Base-by-base conservation (phyloP, 2,113 vertebrate genomes). In the Cyprichromis sp. region DNA sequence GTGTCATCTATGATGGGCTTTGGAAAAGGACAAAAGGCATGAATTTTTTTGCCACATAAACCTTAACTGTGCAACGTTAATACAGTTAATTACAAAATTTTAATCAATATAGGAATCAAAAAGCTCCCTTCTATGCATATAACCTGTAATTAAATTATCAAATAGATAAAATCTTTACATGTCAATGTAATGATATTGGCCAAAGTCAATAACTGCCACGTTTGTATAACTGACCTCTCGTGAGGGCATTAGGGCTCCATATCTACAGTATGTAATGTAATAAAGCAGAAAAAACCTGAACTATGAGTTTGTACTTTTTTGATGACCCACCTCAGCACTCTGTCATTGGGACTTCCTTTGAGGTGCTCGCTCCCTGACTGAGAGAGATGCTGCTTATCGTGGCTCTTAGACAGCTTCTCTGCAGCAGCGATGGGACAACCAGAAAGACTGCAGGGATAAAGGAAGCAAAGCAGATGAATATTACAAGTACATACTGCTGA, bases 341-440 rank as follows among this genome's bases (percentile, higher is more conserved):
- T 95, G 93, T 99, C 98, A 83, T 96, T 99, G 91, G 97, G 97
- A 92, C 97, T 97, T 85, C 88, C 97, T 96, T 98, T 99, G 4
- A 97, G 97, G 89, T 96, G 96, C 34, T 99, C 98, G 31, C 96
- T 95, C 59, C 96, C 85, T n/a, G 97, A 96, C 26, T 96, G 97
- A 57, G 95, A 29, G 47, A 95, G 94, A 86, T 96, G 97, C 94
- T 97, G 98, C 96, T 99, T 99, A 94, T 99, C 99, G 0, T 98
- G 98, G 36, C 96, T 95, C 96, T 99, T 99, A 95, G 98, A 97
- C 94, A 99, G 96, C 95, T 99, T 99, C 93, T 99, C 98, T 55
- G 98, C 98, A 85, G 98, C 98, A 88, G 98, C 98, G 73, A 99
- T 99, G 91, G 98, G 98, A 89, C 98, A 99, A 89, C 98, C 99